A percentile compares a stretch with the other conserved stretches of the same genome.
Evolutionary conservation across 2,797 vertebrate genomes (phyloP).

Genomic region (Tenualosa thibaudeaui): DNA sequence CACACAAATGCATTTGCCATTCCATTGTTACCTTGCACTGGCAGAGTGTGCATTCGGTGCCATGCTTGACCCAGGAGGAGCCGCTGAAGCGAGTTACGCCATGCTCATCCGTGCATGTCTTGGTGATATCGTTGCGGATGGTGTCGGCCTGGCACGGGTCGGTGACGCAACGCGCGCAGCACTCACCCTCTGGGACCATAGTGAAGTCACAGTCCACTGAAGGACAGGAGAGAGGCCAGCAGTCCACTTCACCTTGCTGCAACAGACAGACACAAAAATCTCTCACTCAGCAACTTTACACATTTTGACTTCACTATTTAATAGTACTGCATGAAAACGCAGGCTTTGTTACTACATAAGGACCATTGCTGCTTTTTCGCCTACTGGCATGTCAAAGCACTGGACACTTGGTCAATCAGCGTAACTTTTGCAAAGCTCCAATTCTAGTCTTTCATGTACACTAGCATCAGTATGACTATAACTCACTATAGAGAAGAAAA

Average conservation of each 20-base stretch:
- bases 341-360: constrained; percentile 29
- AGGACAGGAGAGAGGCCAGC: constrained; percentile 94
- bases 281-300: constrained; percentile 19
- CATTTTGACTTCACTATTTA: too few relatives aligned
- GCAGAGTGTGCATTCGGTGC: constrained; percentile 96
- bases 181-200: constrained; percentile 89
- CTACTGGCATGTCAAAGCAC: too few relatives aligned
- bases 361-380: background rate
- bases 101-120: constrained; percentile 93
- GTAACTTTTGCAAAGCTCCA: background rate
- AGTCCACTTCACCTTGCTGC: constrained; percentile 96
- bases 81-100: constrained; percentile 91
- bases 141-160: constrained; percentile 94
- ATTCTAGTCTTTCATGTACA: background rate
- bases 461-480: background rate
- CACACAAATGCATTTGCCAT: background rate
- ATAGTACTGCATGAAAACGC: too few relatives aligned
- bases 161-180: constrained; percentile 88
- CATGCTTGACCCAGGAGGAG: constrained; percentile 95
- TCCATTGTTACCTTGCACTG: constrained; percentile 89
- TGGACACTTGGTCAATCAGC: background rate
- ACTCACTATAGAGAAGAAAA: background rate
- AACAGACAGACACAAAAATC: constrained; percentile 10
- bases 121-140: constrained; percentile 94
- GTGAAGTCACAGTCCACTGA: constrained; percentile 94